Evolutionary conservation across 1,140 invertebrate species (phyloP), one percentile per base, ranked within the genome.

Genomic region (Trypoxylus dichotomus): DNA sequence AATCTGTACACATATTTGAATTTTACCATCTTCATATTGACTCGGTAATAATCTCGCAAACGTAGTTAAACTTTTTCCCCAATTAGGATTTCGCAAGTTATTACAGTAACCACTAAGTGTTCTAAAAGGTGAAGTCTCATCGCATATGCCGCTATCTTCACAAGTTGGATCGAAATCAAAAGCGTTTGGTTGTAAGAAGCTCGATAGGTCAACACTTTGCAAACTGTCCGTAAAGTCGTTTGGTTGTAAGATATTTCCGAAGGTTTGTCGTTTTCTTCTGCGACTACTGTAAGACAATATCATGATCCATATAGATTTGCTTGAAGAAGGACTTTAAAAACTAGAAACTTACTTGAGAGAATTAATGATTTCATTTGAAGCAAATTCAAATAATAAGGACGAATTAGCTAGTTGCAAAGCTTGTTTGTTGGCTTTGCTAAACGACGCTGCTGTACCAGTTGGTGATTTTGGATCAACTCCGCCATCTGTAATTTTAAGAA

Each of bases 61-160:
- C 0, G 95, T 94, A 0, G 94, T 95, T 78, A 96, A 87, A 80
- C 93, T 93, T 84, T 95, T 95, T 2, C 95, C 97, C 79, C 94
- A 91, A 78, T 91, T 92, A 0, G 96, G 96, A 83, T 96, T 94
- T 11, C 93, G 89, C 6, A 98, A 85, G 85, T 98, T 98, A 83
- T 98, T 98, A 83, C 97, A 98, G 81, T 96, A 93, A 3, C 96
- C 97, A 0, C 94, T 94, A 41, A 93, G 89, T 0, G 93, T 93
- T 79, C 96, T 90, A 87, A 94, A 98, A 0, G 93, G 94, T 0
- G 90, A 90, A 0, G 91, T 92, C 0, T 94, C 90, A 83, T 98
- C 94, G 82, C 97, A 98, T 6, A 90, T 86, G 19, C 89, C 89
- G 2, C 89, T 85, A 78, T 94, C 93, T 27, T 93, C 92, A 47